A percentile compares a stretch with the other conserved stretches of the same genome.
phyloP scores from a whole-genome alignment of 2,888 invertebrate genomes.

The Heliconius sara region DNA sequence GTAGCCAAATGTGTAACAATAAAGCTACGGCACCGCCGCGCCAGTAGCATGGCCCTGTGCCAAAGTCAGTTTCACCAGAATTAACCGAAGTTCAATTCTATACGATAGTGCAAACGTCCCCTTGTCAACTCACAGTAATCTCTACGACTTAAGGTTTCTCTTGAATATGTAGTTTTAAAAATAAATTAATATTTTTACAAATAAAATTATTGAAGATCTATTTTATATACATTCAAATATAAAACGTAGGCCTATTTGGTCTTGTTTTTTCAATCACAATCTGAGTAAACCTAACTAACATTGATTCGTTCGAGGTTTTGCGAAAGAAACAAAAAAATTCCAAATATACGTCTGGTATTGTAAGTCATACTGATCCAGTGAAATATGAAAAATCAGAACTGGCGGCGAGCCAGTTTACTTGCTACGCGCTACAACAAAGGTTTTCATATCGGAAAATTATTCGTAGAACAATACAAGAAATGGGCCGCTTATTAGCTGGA shows the following conservation, averaged over 20 bases:
- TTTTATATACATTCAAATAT: too few species aligned
- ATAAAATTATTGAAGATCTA: too few species aligned
- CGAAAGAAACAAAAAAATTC: constrained; percentile 24
- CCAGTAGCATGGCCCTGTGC: constrained; percentile 37
- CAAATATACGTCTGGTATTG: constrained; percentile 54
- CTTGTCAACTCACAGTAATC: constrained; percentile 19
- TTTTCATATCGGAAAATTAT: constrained; percentile 73
- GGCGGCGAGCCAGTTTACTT: constrained; percentile 74
- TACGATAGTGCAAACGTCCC: constrained; percentile 27
- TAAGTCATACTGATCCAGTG: constrained; percentile 75
- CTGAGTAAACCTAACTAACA: not conserved
- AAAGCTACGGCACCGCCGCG: constrained; percentile 36
- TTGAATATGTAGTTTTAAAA: not conserved
- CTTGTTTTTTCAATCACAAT: not conserved
- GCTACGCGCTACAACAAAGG: constrained; percentile 72
- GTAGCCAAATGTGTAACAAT: constrained; percentile 34
- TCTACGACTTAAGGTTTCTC: not conserved
- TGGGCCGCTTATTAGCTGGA: constrained; percentile 4
- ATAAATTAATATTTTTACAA: too few species aligned
- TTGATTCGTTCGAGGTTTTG: not conserved
- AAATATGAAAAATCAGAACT: constrained; percentile 78
- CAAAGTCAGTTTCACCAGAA: constrained; percentile 38
- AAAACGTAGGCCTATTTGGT: not conserved
- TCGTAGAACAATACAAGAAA: constrained; percentile 29
- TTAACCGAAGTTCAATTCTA: constrained; percentile 38